phyloP scores from a whole-genome alignment of 2,113 vertebrate genomes.

The Oreochromis spilurus region DNA sequence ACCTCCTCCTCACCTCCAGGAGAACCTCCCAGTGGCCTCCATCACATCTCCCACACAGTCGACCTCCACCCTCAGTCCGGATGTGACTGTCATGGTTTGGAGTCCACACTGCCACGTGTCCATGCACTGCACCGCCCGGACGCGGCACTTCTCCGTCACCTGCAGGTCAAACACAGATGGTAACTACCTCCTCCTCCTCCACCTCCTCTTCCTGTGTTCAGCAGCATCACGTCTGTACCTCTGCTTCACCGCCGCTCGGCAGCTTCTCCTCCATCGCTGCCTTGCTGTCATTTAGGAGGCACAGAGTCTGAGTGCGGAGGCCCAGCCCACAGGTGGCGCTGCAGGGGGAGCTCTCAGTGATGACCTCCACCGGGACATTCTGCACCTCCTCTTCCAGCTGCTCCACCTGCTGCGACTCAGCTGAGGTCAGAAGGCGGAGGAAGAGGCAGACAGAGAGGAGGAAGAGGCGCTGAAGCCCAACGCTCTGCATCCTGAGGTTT shows the following conservation, averaged over 20 bases:
- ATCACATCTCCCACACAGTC: constrained; percentile 71
- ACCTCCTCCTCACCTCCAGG: constrained; percentile 59
- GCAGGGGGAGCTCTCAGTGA: constrained; percentile 70
- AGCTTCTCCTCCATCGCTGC: background rate
- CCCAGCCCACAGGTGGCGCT: constrained; percentile 86
- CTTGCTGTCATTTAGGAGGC: constrained; percentile 47
- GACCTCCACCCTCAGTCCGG: constrained; percentile 67
- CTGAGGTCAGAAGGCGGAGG: background rate
- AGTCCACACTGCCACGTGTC: constrained; percentile 80
- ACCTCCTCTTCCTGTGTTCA: background rate
- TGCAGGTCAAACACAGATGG: background rate
- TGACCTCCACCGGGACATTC: constrained; percentile 22
- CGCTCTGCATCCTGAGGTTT: background rate
- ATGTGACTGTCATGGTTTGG: constrained; percentile 51
- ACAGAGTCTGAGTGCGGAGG: constrained; percentile 72
- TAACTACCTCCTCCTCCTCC: background rate
- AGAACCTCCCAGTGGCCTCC: constrained; percentile 32
- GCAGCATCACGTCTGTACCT: background rate
- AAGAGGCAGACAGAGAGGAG: constrained; percentile 1
- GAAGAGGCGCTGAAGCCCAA: background rate
- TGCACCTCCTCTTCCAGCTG: constrained; percentile 24
- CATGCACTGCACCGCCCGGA: constrained; percentile 63
- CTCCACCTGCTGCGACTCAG: background rate
- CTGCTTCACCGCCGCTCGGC: background rate
- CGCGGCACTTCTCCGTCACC: constrained; percentile 27